A percentile compares a stretch with the other conserved stretches of the same genome.
Conservation (phyloP, 2,797 vertebrate genomes). For the Chaetophractus vellerosus region DNA sequence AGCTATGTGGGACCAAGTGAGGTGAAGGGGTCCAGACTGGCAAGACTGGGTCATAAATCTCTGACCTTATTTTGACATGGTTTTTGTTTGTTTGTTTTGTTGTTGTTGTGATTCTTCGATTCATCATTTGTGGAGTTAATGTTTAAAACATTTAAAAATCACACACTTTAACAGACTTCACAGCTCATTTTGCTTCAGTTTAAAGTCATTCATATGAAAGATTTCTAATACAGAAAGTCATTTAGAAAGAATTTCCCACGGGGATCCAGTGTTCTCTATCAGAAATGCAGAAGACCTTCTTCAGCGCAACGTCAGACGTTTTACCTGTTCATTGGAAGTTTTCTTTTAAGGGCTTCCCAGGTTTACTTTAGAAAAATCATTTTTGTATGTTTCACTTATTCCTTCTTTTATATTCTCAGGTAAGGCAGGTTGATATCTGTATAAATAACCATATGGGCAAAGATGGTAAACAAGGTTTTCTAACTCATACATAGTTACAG, state of each 20-base stretch:
- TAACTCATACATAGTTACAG: conserved; percentile 90
- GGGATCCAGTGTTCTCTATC: conserved; percentile 61
- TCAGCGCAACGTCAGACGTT: conserved; percentile 58
- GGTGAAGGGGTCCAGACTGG: too few relatives aligned
- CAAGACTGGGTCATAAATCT: too few relatives aligned
- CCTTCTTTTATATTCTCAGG: conserved; percentile 75
- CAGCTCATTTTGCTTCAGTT: conserved; percentile 38
- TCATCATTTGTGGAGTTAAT: too few relatives aligned
- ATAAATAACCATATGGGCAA: conserved; percentile 82
- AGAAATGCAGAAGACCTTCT: conserved; percentile 59
- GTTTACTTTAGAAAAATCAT: conserved; percentile 84
- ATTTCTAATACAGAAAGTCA: neutral
- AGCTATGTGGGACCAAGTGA: too few relatives aligned
- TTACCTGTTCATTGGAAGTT: conserved; percentile 67
- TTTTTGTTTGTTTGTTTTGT: too few relatives aligned
- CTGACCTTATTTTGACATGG: too few relatives aligned
- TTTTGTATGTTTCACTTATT: conserved; percentile 80
- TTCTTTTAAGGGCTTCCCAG: conserved; percentile 80
- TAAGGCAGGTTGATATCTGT: conserved; percentile 87
- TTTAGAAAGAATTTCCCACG: neutral
- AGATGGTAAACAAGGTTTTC: conserved; percentile 93
- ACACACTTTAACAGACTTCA: conserved; percentile 53
- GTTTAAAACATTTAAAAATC: neutral
- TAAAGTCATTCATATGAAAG: neutral
- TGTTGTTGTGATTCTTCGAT: too few relatives aligned